Conservation (phyloP, 2,113 vertebrate species). For the Ameiurus melas region DNA sequence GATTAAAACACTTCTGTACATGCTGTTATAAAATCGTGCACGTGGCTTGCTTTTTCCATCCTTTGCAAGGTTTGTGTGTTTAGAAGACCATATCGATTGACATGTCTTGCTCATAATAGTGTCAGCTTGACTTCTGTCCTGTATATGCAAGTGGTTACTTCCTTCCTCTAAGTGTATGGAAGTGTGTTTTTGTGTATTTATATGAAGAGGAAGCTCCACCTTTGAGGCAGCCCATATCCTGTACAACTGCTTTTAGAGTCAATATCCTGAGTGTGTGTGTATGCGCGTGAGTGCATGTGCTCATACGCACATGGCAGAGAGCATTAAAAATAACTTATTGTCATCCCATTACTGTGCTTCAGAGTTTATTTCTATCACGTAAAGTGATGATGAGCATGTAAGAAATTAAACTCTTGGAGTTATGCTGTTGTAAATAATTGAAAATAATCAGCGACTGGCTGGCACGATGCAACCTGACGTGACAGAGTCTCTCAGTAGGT, state of each 20-base stretch:
- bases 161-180: conserved; percentile 30
- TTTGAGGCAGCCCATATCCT: conserved; percentile 15
- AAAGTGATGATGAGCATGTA: neutral
- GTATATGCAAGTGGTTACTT: conserved; percentile 19
- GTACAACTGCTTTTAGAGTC: neutral
- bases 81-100: neutral
- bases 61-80: no score
- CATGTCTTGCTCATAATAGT: conserved; percentile 19
- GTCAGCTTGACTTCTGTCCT: neutral
- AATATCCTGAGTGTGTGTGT: neutral
- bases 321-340: neutral
- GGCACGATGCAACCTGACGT: neutral
- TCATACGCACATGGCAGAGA: neutral
- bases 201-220: conserved; percentile 3
- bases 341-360: neutral
- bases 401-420: neutral
- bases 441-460: neutral
- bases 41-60: neutral
- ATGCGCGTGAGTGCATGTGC: neutral
- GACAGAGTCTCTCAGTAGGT: neutral
- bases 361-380: neutral
- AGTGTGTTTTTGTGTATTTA: conserved; percentile 6
- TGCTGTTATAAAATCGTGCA: neutral
- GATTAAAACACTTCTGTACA: neutral
- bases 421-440: neutral